Conservation (phyloP, 1,140 invertebrate species). For the Magallana angulata region DNA sequence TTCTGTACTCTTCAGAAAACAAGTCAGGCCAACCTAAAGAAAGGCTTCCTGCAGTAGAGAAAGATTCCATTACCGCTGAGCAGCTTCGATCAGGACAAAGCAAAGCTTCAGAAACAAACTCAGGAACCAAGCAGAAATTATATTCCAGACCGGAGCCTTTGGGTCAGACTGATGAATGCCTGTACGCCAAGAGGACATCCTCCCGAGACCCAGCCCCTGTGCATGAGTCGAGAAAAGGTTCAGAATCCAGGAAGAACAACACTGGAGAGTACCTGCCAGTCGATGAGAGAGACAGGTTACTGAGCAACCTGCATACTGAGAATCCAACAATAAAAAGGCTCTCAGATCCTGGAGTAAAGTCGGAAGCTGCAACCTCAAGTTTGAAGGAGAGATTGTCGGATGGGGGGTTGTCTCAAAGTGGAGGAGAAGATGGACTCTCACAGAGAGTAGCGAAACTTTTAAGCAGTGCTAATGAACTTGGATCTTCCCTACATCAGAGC, state of each 20-base stretch:
- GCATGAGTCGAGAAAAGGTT: background rate
- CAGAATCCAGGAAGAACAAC: background rate
- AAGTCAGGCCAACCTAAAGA: background rate
- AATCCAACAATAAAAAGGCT: background rate
- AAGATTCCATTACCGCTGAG: background rate
- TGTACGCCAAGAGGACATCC: background rate
- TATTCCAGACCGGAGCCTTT: slow-evolving; percentile 23
- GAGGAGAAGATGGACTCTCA: slow-evolving; percentile 46
- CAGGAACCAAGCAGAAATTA: background rate
- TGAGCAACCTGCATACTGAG: slow-evolving; percentile 22
- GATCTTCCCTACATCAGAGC: slow-evolving; percentile 47
- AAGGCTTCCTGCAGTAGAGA: background rate
- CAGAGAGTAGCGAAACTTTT: slow-evolving; percentile 55
- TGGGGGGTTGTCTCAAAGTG: background rate
- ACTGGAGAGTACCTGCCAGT: slow-evolving; percentile 48
- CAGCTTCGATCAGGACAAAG: background rate
- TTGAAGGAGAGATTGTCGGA: background rate
- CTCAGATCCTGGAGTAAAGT: background rate
- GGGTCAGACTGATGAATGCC: background rate
- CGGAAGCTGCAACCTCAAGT: background rate
- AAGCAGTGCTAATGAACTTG: slow-evolving; percentile 51
- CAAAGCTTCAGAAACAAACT: background rate
- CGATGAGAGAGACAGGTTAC: slow-evolving; percentile 47
- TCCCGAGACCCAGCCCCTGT: background rate
- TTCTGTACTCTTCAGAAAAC: slow-evolving; percentile 35